These are phyloP conservation scores for Dendronephthya gigantea DNA, from an alignment of 64 coral and sea anemone species.

Conservation along the genomic window DNA sequence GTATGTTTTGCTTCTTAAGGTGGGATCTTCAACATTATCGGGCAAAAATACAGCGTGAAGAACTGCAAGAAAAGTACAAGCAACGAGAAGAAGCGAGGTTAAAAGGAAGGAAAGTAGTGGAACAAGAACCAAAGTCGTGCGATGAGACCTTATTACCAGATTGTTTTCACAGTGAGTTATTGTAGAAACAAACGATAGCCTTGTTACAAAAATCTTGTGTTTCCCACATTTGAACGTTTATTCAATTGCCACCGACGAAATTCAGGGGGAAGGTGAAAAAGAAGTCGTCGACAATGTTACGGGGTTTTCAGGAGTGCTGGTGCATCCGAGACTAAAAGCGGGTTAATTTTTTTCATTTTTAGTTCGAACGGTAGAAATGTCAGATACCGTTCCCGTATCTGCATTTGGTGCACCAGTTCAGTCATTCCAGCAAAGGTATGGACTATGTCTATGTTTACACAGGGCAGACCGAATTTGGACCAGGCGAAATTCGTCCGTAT, in stretches of 20 bases:
- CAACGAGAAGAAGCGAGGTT: constrained; percentile 82
- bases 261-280: too few relatives aligned
- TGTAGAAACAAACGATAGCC: too few relatives aligned
- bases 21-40: constrained; percentile 93
- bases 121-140: constrained; percentile 32
- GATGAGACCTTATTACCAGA: constrained; percentile 65
- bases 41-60: constrained; percentile 65
- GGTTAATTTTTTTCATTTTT: not conserved
- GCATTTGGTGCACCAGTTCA: constrained; percentile 86
- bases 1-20: constrained; percentile 24
- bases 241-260: too few relatives aligned
- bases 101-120: constrained; percentile 59
- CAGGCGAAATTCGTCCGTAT: too few relatives aligned
- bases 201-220: too few relatives aligned
- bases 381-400: constrained; percentile 82
- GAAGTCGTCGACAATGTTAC: not conserved
- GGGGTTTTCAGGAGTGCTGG: too few relatives aligned
- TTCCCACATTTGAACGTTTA: too few relatives aligned
- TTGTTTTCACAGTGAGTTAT: constrained; percentile 48
- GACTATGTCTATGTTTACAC: not conserved
- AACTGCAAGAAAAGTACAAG: constrained; percentile 65
- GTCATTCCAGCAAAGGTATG: constrained; percentile 58
- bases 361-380: constrained; percentile 92
- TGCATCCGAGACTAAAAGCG: not conserved
- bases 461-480: too few relatives aligned